Evolutionary conservation across 2,888 invertebrate species (phyloP), one percentile per base, ranked within the genome.

Genomic region (Leptarthrus brevirostris): DNA sequence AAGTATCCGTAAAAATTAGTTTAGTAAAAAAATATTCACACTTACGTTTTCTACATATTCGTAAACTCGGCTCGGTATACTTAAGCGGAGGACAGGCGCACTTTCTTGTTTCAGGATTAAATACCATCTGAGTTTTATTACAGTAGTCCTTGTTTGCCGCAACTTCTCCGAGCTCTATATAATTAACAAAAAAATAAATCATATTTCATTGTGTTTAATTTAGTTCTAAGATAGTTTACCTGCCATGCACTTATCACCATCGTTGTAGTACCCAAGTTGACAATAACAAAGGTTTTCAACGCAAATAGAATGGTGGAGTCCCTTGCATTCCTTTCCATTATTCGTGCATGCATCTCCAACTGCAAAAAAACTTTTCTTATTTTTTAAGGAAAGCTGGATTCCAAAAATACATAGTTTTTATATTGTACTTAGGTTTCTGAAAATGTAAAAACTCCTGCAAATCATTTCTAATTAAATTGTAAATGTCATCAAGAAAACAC

Each of bases 31-130:
- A n/a, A n/a, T n/a, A n/a, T 30, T 8, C 8, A 30, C 10, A 30
- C 82, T 80, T 78, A 85, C 84, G 83, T 81, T 85, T 85, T 76
- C 81, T 80, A 75, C 85, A 85, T 49, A 77, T 79, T 70, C 83
- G 81, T 77, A 85, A 75, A 77, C 80, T 82, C 18, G 79, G 77
- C 70, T 82, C 82, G 75, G 82, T 83, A 76, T 81, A 84, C 77
- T 79, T 82, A 75, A 84, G 83, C 77, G 80, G 81, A 80, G 81
- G 81, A 82, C 85, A 85, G 78, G 80, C 78, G 77, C 84, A 85
- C 77, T 78, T 80, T 74, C 81, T 81, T 54, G 81, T 80, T 74
- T 80, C 49, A 20, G 79, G 79, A 71, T 83, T 81, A 74, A 80
- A 83, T 76, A 79, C 78, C 74, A 81, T 78, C 0, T 1, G 1